Conservation (phyloP, 2,888 invertebrate species). For the Lithosia quadra region DNA sequence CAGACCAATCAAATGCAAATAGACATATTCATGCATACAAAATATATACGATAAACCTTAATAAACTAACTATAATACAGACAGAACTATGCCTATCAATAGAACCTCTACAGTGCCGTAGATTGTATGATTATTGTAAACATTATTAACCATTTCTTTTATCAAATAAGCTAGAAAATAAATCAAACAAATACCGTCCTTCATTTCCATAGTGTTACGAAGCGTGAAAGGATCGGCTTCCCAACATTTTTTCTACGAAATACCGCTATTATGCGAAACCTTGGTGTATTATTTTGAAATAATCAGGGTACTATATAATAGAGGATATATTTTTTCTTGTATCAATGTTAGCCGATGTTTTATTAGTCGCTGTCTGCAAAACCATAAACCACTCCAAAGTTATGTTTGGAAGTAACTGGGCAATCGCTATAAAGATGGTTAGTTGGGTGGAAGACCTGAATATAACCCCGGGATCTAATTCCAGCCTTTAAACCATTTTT, state of each 20-base stretch:
- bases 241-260: conserved; percentile 34
- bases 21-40: no score
- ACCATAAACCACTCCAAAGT: no score
- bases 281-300: conserved; percentile 26
- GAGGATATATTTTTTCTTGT: conserved; percentile 14
- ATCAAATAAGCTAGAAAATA: conserved; percentile 22
- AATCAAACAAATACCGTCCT: conserved; percentile 18
- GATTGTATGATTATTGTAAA: not conserved
- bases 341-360: not conserved
- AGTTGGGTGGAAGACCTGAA: no score
- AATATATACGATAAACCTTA: no score
- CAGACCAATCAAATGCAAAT: no score
- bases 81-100: no score
- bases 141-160: conserved; percentile 5
- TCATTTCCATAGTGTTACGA: conserved; percentile 19
- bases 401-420: no score
- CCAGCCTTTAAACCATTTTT: no score
- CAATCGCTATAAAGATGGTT: no score
- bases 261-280: conserved; percentile 12
- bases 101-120: not conserved
- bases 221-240: conserved; percentile 40
- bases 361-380: no score
- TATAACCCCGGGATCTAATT: no score
- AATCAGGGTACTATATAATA: conserved; percentile 22
- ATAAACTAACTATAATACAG: no score